Conservation (phyloP, 2,888 invertebrate species). For the Metalampra italica region DNA sequence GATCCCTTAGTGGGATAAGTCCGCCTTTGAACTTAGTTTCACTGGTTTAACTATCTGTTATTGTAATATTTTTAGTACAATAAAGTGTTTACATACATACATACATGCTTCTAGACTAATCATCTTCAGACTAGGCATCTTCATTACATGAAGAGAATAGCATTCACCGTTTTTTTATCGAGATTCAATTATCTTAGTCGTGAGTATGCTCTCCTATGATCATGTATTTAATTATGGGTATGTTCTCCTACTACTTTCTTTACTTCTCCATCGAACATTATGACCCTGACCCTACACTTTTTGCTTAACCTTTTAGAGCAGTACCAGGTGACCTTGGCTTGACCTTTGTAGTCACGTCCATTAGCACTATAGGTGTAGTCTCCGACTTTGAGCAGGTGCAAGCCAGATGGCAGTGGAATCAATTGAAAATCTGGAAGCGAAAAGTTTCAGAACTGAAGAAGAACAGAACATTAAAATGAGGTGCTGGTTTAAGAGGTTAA, state of each 20-base stretch:
- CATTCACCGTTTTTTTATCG: too few species aligned
- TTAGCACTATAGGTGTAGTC: slow-evolving; percentile 17
- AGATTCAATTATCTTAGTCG: background rate
- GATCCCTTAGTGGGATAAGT: too few species aligned
- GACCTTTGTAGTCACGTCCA: slow-evolving; percentile 7
- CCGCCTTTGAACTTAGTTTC: too few species aligned
- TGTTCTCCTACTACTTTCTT: slow-evolving; percentile 16
- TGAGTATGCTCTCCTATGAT: background rate
- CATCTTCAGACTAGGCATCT: too few species aligned
- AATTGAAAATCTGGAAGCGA: background rate
- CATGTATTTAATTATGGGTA: slow-evolving; percentile 12
- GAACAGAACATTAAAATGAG: too few species aligned
- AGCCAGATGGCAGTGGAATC: slow-evolving; percentile 17
- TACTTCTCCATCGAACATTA: slow-evolving; percentile 16
- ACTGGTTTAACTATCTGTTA: too few species aligned
- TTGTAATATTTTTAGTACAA: too few species aligned
- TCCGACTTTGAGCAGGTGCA: slow-evolving; percentile 21
- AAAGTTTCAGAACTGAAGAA: background rate
- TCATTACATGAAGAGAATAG: too few species aligned
- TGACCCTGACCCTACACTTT: slow-evolving; percentile 21
- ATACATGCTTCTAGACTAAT: too few species aligned
- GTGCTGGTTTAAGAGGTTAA: too few species aligned
- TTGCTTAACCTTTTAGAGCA: background rate
- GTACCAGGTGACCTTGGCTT: background rate
- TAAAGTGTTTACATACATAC: too few species aligned